Evolutionary conservation across 2,113 vertebrate genomes (phyloP).

Genomic region (Gallinago media): DNA sequence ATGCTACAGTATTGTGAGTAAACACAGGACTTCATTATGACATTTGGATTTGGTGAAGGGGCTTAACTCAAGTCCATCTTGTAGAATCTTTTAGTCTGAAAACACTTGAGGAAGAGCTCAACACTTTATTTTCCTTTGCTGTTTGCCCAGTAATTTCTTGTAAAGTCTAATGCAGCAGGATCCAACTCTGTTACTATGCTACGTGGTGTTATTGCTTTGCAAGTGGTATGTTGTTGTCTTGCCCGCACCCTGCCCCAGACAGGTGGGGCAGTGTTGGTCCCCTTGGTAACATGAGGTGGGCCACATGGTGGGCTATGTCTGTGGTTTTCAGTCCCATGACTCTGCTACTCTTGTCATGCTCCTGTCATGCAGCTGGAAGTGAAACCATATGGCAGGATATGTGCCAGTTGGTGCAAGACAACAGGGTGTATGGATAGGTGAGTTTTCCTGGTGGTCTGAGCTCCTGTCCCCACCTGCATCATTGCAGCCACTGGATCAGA

Average conservation of each 20-base stretch:
- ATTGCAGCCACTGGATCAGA: background rate
- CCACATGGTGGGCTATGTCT: background rate
- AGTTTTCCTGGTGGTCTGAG: background rate
- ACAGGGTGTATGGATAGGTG: rapidly evolving
- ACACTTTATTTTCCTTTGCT: background rate
- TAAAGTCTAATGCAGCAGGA: background rate
- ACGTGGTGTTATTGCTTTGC: rapidly evolving
- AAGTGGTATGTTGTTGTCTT: rapidly evolving
- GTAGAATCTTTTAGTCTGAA: background rate
- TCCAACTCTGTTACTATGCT: background rate
- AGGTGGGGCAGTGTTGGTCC: background rate
- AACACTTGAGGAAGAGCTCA: background rate
- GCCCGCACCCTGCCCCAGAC: rapidly evolving
- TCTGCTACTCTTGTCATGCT: background rate
- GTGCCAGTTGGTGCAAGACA: background rate
- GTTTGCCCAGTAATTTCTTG: background rate
- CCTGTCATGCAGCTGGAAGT: background rate
- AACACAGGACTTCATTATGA: background rate
- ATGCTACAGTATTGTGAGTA: background rate
- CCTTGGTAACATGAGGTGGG: rapidly evolving
- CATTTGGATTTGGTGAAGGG: background rate
- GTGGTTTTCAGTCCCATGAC: background rate
- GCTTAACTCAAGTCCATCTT: background rate
- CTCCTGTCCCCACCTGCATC: background rate
- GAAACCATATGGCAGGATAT: rapidly evolving